These are phyloP conservation scores for Neoniphon sammara DNA, from an alignment of 2,797 vertebrate genomes.

Conservation along the genomic window DNA sequence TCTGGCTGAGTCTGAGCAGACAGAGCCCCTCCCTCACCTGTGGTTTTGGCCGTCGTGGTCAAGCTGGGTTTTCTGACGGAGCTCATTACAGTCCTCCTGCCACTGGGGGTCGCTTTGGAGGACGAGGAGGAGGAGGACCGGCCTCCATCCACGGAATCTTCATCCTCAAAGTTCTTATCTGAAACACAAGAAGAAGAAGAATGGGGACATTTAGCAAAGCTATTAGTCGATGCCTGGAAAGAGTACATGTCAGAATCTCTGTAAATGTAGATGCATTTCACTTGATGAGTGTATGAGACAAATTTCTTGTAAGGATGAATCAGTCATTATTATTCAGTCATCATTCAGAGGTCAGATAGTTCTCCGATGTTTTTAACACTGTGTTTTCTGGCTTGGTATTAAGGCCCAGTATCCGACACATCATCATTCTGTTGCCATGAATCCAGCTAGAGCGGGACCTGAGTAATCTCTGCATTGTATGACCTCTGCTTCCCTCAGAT, in stretches of 20 bases:
- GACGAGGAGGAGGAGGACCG: constrained; percentile 95
- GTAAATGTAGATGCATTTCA: neutral
- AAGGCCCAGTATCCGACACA: neutral
- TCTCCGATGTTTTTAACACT: neutral
- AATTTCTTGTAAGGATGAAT: constrained; percentile 39
- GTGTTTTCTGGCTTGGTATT: constrained; percentile 1
- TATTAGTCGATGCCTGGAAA: neutral
- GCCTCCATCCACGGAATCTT: constrained; percentile 97
- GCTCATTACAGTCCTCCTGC: constrained; percentile 85
- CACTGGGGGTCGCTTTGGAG: constrained; percentile 89
- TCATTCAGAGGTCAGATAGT: constrained; percentile 9
- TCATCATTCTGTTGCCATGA: constrained; percentile 24
- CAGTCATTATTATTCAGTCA: constrained; percentile 14
- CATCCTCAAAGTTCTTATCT: constrained; percentile 99
- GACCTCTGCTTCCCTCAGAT: constrained; percentile 28
- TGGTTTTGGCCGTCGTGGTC: constrained; percentile 83
- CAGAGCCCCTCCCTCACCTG: constrained; percentile 80
- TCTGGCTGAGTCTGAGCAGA: neutral
- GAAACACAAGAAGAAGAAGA: constrained; percentile 50
- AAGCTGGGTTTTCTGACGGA: constrained; percentile 88
- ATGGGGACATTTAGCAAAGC: neutral
- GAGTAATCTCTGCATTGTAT: constrained; percentile 39
- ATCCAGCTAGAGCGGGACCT: constrained; percentile 7
- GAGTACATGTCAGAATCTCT: neutral
- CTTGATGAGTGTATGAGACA: constrained; percentile 12